phyloP scores from a whole-genome alignment of 2,888 invertebrate genomes.

The Platynereis dumerilii region DNA sequence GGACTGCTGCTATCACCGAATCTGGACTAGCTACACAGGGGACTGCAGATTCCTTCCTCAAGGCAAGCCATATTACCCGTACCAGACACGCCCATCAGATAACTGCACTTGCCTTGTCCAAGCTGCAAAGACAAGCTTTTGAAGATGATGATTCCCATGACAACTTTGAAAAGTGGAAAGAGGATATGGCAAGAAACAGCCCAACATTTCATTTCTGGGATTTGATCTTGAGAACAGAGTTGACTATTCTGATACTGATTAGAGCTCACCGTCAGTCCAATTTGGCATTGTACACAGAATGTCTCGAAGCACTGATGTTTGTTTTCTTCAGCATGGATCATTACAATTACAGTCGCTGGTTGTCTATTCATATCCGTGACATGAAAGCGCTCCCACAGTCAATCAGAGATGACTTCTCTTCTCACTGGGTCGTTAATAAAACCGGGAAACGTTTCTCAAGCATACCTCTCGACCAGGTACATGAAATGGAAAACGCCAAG shows the following conservation, averaged over 20 bases:
- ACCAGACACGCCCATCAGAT: background rate
- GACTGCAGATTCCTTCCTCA: background rate
- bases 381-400: no score
- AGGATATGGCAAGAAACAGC: background rate
- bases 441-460: background rate
- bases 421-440: background rate
- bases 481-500: constrained; percentile 2
- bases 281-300: no score
- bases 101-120: background rate
- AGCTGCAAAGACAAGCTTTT: background rate
- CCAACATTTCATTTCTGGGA: background rate
- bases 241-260: no score
- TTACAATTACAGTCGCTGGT: background rate
- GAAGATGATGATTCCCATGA: background rate
- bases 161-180: background rate
- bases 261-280: no score
- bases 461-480: constrained; percentile 1
- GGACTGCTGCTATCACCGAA: background rate
- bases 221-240: background rate
- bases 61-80: background rate
- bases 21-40: background rate
- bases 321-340: constrained; percentile 5
- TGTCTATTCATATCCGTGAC: background rate
- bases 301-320: no score
- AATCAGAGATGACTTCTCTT: background rate